These are phyloP conservation scores for Ibycter americanus DNA, from an alignment of 2,797 vertebrate genomes.

Conservation along the genomic window DNA sequence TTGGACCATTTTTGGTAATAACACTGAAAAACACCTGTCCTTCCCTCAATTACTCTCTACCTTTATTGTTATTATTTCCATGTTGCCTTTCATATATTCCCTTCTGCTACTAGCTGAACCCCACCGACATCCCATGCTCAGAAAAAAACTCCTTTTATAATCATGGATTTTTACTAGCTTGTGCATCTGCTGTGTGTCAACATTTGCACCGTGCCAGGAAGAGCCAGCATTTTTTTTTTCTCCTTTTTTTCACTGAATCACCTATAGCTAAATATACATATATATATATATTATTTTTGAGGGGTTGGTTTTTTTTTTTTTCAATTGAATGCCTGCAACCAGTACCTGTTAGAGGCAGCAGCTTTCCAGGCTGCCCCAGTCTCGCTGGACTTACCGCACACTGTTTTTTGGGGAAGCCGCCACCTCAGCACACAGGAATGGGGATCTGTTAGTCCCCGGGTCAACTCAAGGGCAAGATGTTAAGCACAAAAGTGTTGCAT, in stretches of 20 bases:
- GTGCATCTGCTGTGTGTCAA: not conserved
- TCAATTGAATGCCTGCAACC: not conserved
- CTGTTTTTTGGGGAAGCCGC: not conserved
- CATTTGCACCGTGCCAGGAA: not conserved
- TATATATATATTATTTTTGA: accelerated
- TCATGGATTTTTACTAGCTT: not conserved
- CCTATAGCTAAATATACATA: accelerated
- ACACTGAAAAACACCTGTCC: not conserved
- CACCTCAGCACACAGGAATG: not conserved
- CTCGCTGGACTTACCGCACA: not conserved
- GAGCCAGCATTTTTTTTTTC: not conserved
- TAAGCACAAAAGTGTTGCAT: constrained; percentile 32
- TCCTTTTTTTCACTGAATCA: not conserved
- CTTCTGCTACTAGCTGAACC: not conserved
- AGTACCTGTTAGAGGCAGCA: not conserved
- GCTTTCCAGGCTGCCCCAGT: not conserved
- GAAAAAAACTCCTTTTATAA: not conserved
- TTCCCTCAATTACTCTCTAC: not conserved
- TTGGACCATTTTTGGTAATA: not conserved
- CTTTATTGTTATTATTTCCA: not conserved
- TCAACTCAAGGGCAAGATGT: constrained; percentile 44
- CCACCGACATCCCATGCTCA: accelerated
- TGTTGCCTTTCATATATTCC: not conserved
- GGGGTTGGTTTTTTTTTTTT: not conserved
- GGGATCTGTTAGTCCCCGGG: constrained; percentile 8